phyloP scores from a whole-genome alignment of 2,797 vertebrate genomes.

The Cossypha niveicapilla region DNA sequence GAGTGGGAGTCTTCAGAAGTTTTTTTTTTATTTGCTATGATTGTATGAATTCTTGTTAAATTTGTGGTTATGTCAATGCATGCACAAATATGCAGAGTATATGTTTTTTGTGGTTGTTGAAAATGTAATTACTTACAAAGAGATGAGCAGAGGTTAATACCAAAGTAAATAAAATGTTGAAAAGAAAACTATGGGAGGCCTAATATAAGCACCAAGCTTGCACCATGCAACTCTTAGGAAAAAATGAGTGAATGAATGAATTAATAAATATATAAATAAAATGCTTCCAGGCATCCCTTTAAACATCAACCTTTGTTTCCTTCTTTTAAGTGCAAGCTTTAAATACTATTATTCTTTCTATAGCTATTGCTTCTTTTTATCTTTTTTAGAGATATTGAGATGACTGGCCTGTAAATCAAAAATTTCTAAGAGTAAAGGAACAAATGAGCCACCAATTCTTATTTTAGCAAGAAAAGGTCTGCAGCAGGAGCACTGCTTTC shows the following conservation, averaged over 20 bases:
- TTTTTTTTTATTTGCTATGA: not conserved
- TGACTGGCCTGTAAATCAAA: not conserved
- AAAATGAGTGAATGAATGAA: fast-evolving
- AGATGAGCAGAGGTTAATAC: not conserved
- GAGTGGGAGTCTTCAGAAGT: not conserved
- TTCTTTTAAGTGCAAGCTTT: not conserved
- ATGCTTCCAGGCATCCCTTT: not conserved
- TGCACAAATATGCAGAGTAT: not conserved
- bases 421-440: not conserved
- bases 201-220: not conserved
- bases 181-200: not conserved
- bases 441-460: not conserved
- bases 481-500: not conserved
- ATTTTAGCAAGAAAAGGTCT: not conserved
- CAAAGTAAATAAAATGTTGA: not conserved
- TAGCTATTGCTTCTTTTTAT: not conserved
- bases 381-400: not conserved
- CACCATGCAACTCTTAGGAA: not conserved
- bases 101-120: not conserved
- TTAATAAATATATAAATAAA: not conserved
- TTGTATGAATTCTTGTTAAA: not conserved
- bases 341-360: not conserved
- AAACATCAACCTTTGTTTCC: not conserved
- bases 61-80: not conserved
- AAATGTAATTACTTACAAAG: not conserved